These are phyloP conservation scores for Drosophila obscura DNA, from an alignment of 1,140 invertebrate species.

Conservation along the genomic window DNA sequence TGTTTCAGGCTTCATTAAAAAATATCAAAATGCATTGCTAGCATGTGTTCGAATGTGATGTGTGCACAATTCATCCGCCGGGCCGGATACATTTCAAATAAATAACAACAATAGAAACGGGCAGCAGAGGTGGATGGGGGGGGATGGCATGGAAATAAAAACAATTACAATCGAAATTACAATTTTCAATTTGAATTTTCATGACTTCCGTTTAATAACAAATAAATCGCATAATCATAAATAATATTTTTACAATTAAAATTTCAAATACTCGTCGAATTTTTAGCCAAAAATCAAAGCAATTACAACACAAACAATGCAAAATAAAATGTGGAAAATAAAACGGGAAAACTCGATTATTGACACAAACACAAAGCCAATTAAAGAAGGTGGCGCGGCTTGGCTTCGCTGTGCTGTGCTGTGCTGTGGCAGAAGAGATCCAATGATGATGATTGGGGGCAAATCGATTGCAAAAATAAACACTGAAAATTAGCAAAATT, in stretches of 20 bases:
- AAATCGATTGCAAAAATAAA: constrained; percentile 76
- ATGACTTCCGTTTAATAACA: constrained; percentile 83
- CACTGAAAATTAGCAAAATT: constrained; percentile 77
- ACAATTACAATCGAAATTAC: constrained; percentile 76
- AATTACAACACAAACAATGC: constrained; percentile 63
- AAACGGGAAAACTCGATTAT: constrained; percentile 63
- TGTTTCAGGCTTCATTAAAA: constrained; percentile 81
- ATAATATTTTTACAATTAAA: constrained; percentile 83
- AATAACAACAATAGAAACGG: constrained; percentile 61
- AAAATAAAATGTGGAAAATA: constrained; percentile 76
- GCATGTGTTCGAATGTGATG: constrained; percentile 19
- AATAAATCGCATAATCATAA: constrained; percentile 83
- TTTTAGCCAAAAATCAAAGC: constrained; percentile 78
- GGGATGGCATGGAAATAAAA: constrained; percentile 44
- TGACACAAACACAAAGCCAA: constrained; percentile 76
- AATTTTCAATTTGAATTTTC: constrained; percentile 65
- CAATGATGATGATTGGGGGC: background rate
- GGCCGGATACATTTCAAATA: constrained; percentile 80
- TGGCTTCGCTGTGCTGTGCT: too few relatives aligned
- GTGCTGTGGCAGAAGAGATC: too few relatives aligned
- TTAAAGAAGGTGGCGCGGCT: constrained; percentile 40
- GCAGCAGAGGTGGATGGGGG: background rate
- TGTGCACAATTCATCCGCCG: constrained; percentile 69
- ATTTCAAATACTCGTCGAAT: constrained; percentile 75
- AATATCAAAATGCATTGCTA: constrained; percentile 44